Base-by-base conservation (phyloP, 2,797 vertebrate species). In the Coregonus ussuriensis region DNA sequence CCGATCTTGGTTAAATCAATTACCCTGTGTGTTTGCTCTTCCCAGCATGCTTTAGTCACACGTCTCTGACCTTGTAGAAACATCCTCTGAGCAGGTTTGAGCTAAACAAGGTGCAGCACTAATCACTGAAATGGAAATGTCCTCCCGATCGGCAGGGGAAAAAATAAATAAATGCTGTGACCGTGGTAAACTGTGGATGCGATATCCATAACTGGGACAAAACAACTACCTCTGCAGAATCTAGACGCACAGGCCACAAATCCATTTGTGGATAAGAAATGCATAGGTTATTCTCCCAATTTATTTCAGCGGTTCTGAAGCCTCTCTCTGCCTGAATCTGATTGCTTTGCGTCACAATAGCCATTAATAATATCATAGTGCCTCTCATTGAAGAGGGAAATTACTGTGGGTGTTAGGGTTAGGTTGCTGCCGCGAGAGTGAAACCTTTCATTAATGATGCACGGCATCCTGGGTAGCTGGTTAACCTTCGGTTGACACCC, bases 101-200 rank as follows among this genome's bases (percentile, higher is more conserved):
- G 65, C 53, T 71, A 80, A 76, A 62, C 80, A 73, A 79, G 65
- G 75, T 79, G 79, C 81, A 81, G 81, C 82, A 53, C 82, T 81
- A 86, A 85, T 87, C 83, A 85, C 82, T 84, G 81, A 82, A 80
- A 85, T 82, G 83, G 84, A 81, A 88, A 86, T 83, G 72, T 77
- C 71, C 74, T 74, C 73, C 51, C 9, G 52, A 73, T 75, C 59
- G 65, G 71, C 54, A 6, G 35, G 70, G 77, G 25, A 25, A 71
- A 68, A 72, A 62, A 47, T 47, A 9, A 70, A 78, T 68, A 74
- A 31, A 25, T 68, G 65, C n/a, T 31, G 18, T 63, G 66, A 47
- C 41, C 41, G 9, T 13, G 41, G 41, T 47, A 47, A 69, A 11
- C 25, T 68, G 31, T 33, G 35, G 35, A n/a, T 37, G 41, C 9